Percentiles rank a stretch among this genome's conserved stretches.
Evolutionary conservation across 2,797 vertebrate species (phyloP).

Genomic region (Argentina silus): DNA sequence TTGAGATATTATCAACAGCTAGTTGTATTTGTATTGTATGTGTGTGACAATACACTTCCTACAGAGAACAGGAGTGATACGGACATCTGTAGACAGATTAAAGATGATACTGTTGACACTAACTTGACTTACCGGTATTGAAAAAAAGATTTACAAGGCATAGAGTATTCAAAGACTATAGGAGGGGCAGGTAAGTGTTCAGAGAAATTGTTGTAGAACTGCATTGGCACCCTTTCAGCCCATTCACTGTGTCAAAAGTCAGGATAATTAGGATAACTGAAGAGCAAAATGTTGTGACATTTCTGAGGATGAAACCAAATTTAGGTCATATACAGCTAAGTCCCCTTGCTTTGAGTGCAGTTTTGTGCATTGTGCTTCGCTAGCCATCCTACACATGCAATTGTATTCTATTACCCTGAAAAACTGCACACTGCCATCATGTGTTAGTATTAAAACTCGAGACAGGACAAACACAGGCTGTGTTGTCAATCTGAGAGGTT

Average conservation of each 20-base stretch:
- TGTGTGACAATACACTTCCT: neutral
- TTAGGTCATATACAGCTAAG: too few species aligned
- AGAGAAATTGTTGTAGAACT: slow-evolving; percentile 42
- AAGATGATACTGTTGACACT: slow-evolving; percentile 25
- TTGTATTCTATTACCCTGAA: neutral
- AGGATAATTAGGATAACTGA: slow-evolving; percentile 35
- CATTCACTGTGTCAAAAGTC: slow-evolving; percentile 49
- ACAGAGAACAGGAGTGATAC: slow-evolving; percentile 5
- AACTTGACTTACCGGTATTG: slow-evolving; percentile 56
- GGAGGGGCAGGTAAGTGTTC: slow-evolving; percentile 50
- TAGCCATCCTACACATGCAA: slow-evolving; percentile 16
- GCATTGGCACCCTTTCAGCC: neutral
- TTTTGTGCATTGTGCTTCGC: slow-evolving; percentile 20
- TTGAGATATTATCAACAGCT: too few species aligned
- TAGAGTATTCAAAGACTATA: slow-evolving; percentile 21
- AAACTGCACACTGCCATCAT: neutral
- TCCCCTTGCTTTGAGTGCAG: too few species aligned
- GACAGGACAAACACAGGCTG: neutral
- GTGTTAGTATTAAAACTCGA: neutral
- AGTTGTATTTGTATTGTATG: too few species aligned
- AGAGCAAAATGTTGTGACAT: slow-evolving; percentile 1
- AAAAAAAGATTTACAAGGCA: slow-evolving; percentile 49
- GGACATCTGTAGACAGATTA: slow-evolving; percentile 29
- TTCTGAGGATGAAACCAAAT: neutral
- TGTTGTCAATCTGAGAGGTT: slow-evolving; percentile 28